Base-by-base conservation (phyloP, 2,888 invertebrate genomes). In the Sabatieria punctata region DNA sequence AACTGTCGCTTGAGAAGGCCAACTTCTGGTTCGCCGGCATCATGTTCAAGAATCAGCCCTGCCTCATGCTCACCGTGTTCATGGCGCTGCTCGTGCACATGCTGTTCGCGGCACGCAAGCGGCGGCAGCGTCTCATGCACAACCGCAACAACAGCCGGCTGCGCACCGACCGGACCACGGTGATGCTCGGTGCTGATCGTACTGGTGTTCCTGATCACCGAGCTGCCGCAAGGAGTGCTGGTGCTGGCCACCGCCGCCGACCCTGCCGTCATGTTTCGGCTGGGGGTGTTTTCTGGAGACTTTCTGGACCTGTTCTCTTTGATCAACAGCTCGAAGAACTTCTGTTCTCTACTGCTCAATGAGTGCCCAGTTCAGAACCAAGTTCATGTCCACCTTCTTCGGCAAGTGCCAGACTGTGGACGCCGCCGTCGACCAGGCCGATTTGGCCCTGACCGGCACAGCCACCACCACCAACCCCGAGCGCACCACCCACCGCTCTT, bases 101-200 rank as follows among this genome's bases (percentile, higher is more conserved):
- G 56, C 50, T 62, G 37, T 52, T 62, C 33, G 59, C 59, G 38
- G 58, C 59, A 1, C 48, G 57, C 8, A 54, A 55, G 36, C 49
- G 58, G 46, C 47, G 57, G 8, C 51, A 54, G 4, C 47, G 59
- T 15, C 52, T 60, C 1, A 54, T 54, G 39, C 51, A 52, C 11
- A 54, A 54, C 15, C 45, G 48, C 25, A 45, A 49, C 15, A 47
- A 52, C 22, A 53, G 54, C n/a, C n/a, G n/a, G n/a, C n/a, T n/a
- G n/a, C n/a, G n/a, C n/a, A n/a, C n/a, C n/a, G 62, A 78, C 61
- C 74, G 78, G 52, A 80, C 82, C 51, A 83, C 82, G 2, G 72
- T 80, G 35, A 80, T 80, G 62, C 67, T 82, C 35, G 80, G n/a
- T 82, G 47, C 76, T 77, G 1, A 80, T 82, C 18, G 80, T 82